Evolutionary conservation across 2,888 invertebrate species (phyloP).

Genomic region (Corbicula japonica): DNA sequence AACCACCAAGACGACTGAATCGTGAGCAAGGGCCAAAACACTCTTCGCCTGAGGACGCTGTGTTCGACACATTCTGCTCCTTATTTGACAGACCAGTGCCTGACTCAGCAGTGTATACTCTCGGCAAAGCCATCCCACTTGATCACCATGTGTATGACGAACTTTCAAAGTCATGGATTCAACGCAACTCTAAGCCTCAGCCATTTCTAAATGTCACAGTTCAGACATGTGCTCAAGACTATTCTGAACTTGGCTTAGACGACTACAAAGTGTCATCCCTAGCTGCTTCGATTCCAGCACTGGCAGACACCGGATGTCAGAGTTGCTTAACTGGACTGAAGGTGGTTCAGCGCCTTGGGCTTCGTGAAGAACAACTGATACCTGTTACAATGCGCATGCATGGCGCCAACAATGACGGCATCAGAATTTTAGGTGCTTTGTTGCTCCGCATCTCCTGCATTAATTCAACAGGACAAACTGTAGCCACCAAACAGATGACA

Average conservation of each 20-base stretch:
- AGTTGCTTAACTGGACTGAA: constrained; percentile 71
- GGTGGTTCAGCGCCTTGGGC: constrained; percentile 56
- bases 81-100: not conserved
- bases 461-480: constrained; percentile 13
- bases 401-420: constrained; percentile 69
- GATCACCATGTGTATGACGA: constrained; percentile 70
- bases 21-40: no score
- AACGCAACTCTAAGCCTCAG: constrained; percentile 56
- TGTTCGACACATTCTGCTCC: constrained; percentile 56
- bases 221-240: constrained; percentile 50
- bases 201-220: constrained; percentile 52
- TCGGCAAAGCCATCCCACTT: constrained; percentile 27
- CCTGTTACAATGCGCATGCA: constrained; percentile 75
- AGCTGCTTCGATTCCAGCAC: constrained; percentile 41
- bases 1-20: not conserved
- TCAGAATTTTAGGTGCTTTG: constrained; percentile 69
- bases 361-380: constrained; percentile 66
- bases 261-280: no score
- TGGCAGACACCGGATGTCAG: constrained; percentile 72
- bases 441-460: constrained; percentile 63
- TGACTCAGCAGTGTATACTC: not conserved
- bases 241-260: constrained; percentile 55
- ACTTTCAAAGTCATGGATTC: constrained; percentile 54
- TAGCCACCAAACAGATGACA: constrained; percentile 63
- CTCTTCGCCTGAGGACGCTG: constrained; percentile 23